Base-by-base conservation (phyloP, 2,888 invertebrate species). In the Fissipunctia ypsillon region DNA sequence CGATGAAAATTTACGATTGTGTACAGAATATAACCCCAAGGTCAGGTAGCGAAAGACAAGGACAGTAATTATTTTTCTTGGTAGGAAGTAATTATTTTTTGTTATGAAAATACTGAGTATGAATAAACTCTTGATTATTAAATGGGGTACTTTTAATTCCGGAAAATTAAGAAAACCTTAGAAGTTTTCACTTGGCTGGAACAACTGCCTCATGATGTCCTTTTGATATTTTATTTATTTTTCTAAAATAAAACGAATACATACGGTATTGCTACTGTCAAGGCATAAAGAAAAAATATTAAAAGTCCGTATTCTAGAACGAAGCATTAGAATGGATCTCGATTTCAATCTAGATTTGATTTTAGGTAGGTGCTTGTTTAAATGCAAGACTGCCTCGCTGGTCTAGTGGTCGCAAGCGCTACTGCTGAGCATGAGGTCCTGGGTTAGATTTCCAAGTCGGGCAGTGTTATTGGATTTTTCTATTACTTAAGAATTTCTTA, bases 1-100 rank as follows among this genome's bases (percentile, higher is more conserved):
- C 48, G 56, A 25, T 71, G 10, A 14, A 52, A 57, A 59, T 78
- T 72, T 63, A 77, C 52, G 77, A 70, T 2, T 65, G 64, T 60
- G 45, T 50, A 50, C n/a, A 54, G n/a, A 71, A 71, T 71, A 61
- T 38, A 61, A n/a, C 10, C 22, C 45, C 9, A 3, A 50, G 25
- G 19, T n/a, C 14, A 50, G 6, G 9, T 10, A 22, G 2, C 12
- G 19, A 31, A 45, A 72, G 14, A 60, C 38, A 60, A 54, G n/a
- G 16, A 25, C 38, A n/a, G 25, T 68, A 41, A 61, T 75, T 75
- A 72, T 35, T 64, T 73, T 63, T 35, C 65, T 10, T 59, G 45
- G 22, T 22, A 16, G n/a, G n/a, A n/a, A 28, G 22, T 73, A 45
- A 61, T 61, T 25, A 43, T 48, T 52, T 65, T 54, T 60, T 60